A percentile compares a stretch with the other conserved stretches of the same genome.
These are phyloP conservation scores for Sarcophaga peregrina DNA, from an alignment of 1,140 invertebrate genomes.

Conservation along the genomic window DNA sequence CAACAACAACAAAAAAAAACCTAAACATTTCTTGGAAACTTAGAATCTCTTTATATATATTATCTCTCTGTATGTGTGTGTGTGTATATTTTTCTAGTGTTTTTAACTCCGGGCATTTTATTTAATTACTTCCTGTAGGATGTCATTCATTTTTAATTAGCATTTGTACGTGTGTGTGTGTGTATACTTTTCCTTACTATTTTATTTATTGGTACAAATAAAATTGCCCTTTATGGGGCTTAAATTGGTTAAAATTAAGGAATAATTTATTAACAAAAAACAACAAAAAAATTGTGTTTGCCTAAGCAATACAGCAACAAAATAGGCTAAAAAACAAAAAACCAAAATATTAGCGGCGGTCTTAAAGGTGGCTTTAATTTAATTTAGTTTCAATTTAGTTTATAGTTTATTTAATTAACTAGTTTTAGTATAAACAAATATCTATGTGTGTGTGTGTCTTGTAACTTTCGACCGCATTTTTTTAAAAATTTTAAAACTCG, in stretches of 20 bases:
- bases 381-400: slow-evolving; percentile 15
- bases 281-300: slow-evolving; percentile 25
- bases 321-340: background rate
- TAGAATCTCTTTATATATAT: background rate
- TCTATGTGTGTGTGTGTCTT: slow-evolving; percentile 33
- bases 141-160: slow-evolving; percentile 34
- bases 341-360: background rate
- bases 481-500: background rate
- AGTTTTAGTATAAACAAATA: background rate
- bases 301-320: background rate
- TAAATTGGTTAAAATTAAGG: too few species aligned
- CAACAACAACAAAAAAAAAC: slow-evolving; percentile 1
- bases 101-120: background rate
- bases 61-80: slow-evolving; percentile 32
- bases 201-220: background rate
- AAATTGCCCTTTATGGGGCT: background rate
- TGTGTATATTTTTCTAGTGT: slow-evolving; percentile 32
- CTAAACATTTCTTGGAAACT: slow-evolving; percentile 29
- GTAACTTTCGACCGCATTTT: slow-evolving; percentile 9
- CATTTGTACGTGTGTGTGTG: slow-evolving; percentile 37
- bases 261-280: background rate
- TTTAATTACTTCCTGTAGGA: background rate
- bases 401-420: slow-evolving; percentile 40
- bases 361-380: slow-evolving; percentile 32
- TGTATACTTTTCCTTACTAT: background rate